Evolutionary conservation across 2,113 vertebrate genomes (phyloP).

Genomic region (Kryptolebias marmoratus): DNA sequence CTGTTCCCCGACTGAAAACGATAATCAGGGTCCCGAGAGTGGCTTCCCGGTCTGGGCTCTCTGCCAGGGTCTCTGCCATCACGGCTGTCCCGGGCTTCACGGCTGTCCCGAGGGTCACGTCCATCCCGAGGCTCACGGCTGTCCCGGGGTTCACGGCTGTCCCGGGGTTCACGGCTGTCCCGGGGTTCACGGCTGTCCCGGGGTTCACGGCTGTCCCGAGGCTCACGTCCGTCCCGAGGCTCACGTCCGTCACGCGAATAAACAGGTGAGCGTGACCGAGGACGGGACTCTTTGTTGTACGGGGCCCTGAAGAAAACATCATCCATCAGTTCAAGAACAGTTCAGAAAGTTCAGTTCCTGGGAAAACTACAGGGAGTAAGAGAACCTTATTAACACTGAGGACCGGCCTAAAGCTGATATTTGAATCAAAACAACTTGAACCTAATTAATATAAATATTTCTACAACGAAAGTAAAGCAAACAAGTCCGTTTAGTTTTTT

Average conservation of each 20-base stretch:
- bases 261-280: slow-evolving; percentile 80
- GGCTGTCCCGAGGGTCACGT: no score
- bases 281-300: slow-evolving; percentile 71
- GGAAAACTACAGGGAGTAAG: not conserved
- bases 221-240: slow-evolving; percentile 78
- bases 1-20: slow-evolving; percentile 81
- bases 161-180: slow-evolving; percentile 74
- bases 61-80: slow-evolving; percentile 70
- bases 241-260: slow-evolving; percentile 78
- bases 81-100: no score
- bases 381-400: not conserved
- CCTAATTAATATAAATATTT: not conserved
- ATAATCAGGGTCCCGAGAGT: slow-evolving; percentile 83
- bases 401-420: not conserved
- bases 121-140: no score
- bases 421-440: not conserved
- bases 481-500: not conserved
- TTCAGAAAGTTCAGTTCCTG: not conserved
- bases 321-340: slow-evolving; percentile 27
- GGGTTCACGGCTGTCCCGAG: slow-evolving; percentile 26
- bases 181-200: no score
- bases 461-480: not conserved
- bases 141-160: slow-evolving; percentile 77
- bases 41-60: slow-evolving; percentile 74
- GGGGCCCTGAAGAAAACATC: slow-evolving; percentile 58